Percentiles rank a stretch among this genome's conserved stretches.
These are phyloP conservation scores for Setophaga kirtlandii DNA, from an alignment of 2,113 vertebrate genomes.

Conservation along the genomic window DNA sequence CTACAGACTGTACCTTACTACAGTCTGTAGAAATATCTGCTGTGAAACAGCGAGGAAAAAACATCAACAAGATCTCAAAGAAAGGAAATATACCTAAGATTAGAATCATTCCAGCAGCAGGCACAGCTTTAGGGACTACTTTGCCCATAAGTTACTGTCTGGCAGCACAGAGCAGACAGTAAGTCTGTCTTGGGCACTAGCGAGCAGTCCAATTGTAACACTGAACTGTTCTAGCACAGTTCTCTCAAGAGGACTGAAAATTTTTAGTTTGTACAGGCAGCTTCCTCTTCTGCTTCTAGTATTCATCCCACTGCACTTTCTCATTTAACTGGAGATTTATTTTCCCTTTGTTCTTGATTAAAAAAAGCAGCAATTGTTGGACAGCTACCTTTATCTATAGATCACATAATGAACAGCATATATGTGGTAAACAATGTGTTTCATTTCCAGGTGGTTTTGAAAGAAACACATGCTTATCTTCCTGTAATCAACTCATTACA, in stretches of 20 bases:
- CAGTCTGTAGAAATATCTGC: background rate
- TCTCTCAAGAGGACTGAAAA: background rate
- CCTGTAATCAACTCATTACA: background rate
- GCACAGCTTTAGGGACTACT: background rate
- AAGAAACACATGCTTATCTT: background rate
- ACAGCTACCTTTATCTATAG: background rate
- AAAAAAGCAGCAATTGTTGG: background rate
- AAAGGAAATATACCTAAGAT: background rate
- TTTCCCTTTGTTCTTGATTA: background rate
- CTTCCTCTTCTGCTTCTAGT: background rate
- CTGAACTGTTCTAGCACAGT: background rate
- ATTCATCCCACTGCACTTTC: background rate
- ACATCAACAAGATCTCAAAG: background rate
- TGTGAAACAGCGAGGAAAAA: background rate
- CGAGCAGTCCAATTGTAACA: background rate
- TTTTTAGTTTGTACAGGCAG: background rate
- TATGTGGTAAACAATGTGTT: background rate
- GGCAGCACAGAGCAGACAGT: background rate
- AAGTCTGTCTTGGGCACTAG: background rate
- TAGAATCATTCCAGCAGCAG: background rate
- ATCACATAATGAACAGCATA: background rate
- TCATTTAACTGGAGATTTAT: background rate
- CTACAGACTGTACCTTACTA: background rate
- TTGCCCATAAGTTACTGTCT: background rate
- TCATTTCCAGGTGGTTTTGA: slow-evolving; percentile 17